phyloP scores from a whole-genome alignment of 2,113 vertebrate species.

The Caranx melampygus region DNA sequence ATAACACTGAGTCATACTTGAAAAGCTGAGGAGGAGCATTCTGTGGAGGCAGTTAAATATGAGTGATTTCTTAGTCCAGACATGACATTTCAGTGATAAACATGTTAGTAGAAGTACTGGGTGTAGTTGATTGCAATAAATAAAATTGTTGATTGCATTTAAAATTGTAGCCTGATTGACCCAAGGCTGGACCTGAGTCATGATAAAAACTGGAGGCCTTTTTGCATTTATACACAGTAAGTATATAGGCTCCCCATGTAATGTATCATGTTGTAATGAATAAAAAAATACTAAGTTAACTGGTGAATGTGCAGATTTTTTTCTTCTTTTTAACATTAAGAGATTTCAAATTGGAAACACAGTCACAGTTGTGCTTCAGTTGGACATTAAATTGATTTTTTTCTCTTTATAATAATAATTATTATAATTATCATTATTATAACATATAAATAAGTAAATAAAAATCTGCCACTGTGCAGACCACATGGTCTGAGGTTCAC shows the following conservation, averaged over 20 bases:
- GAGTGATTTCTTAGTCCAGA: not conserved
- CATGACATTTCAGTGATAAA: not conserved
- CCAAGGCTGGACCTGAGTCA: not conserved
- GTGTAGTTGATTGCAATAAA: conserved; percentile 16
- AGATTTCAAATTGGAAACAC: not conserved
- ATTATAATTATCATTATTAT: not conserved
- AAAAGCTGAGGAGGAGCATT: not conserved
- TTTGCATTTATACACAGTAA: not conserved
- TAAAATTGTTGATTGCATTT: conserved; percentile 14
- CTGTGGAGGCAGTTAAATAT: not conserved
- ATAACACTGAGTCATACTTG: not conserved
- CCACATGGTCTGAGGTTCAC: conserved; percentile 31
- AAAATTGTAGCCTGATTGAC: conserved; percentile 3
- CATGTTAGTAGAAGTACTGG: not conserved
- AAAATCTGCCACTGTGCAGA: conserved; percentile 28
- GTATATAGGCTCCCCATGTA: not conserved
- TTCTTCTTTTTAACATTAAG: not conserved
- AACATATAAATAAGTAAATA: not conserved
- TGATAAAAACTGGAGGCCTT: not conserved
- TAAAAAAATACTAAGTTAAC: not conserved
- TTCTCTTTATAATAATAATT: not conserved
- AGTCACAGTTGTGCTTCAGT: not conserved
- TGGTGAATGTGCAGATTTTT: not conserved
- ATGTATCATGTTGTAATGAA: not conserved
- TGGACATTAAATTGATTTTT: not conserved